phyloP scores from a whole-genome alignment of 2,888 invertebrate species.

The Sinhomidia bicolor region DNA sequence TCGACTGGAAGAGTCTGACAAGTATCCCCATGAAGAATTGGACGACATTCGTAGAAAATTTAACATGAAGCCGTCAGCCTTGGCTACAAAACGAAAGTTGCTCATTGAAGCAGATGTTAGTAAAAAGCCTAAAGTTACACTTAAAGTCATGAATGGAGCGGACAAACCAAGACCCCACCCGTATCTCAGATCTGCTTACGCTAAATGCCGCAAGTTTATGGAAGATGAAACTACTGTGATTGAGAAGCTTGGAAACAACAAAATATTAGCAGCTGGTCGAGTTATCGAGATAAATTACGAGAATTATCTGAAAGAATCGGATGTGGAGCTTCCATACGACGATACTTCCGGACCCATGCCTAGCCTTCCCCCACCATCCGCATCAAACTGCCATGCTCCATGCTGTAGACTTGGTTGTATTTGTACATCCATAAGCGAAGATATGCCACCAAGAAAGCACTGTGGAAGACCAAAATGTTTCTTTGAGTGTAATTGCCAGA shows the following conservation, averaged over 20 bases:
- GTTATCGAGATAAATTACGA: constrained; percentile 73
- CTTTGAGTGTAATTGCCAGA: constrained; percentile 77
- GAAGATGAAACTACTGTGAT: constrained; percentile 73
- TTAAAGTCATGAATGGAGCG: constrained; percentile 58
- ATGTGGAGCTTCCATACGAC: constrained; percentile 75
- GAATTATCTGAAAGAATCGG: constrained; percentile 75
- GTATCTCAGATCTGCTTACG: constrained; percentile 70
- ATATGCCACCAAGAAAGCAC: constrained; percentile 69
- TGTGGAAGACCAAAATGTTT: constrained; percentile 78
- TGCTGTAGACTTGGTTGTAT: constrained; percentile 77
- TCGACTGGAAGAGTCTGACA: constrained; percentile 61
- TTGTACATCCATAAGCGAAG: constrained; percentile 72
- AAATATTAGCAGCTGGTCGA: constrained; percentile 67
- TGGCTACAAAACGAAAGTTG: constrained; percentile 51
- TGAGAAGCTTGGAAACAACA: constrained; percentile 68
- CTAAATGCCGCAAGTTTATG: constrained; percentile 70
- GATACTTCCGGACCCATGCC: constrained; percentile 51
- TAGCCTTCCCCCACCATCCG: constrained; percentile 59
- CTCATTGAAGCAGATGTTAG: not conserved
- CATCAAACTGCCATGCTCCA: constrained; percentile 69
- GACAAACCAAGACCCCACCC: constrained; percentile 55
- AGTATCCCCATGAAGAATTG: constrained; percentile 52
- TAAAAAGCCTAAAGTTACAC: constrained; percentile 33
- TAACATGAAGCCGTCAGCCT: constrained; percentile 57
- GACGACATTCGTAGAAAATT: constrained; percentile 62